phyloP scores from a whole-genome alignment of 1,140 invertebrate species.

The Ooceraea biroi region DNA sequence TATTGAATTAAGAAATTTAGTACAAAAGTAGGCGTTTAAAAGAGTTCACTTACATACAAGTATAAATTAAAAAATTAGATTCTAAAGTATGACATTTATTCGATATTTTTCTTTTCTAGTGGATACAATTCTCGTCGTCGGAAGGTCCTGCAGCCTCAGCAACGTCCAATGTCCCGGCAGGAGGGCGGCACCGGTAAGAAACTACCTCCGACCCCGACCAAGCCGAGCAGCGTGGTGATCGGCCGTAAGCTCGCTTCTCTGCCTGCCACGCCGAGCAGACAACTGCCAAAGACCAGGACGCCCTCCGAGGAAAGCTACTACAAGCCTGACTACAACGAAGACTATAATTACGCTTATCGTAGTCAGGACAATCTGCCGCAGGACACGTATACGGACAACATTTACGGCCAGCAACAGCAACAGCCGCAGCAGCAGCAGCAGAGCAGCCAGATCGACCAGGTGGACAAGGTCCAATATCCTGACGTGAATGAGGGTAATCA shows the following conservation, averaged over 20 bases:
- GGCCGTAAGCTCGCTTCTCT: conserved; percentile 84
- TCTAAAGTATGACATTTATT: neutral
- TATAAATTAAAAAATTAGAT: no score
- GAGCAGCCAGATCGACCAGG: neutral
- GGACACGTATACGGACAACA: conserved; percentile 79
- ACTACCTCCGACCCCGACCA: conserved; percentile 84
- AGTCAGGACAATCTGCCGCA: conserved; percentile 88
- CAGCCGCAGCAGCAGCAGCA: conserved; percentile 26
- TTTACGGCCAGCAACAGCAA: conserved; percentile 77
- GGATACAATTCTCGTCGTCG: conserved; percentile 76
- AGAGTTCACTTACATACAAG: no score
- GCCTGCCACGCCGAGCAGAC: conserved; percentile 87
- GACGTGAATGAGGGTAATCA: conserved; percentile 75
- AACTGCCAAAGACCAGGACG: conserved; percentile 85
- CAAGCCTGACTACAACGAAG: conserved; percentile 88
- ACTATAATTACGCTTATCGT: conserved; percentile 90
- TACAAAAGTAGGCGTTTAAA: no score
- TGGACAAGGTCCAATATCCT: conserved; percentile 56
- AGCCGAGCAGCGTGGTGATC: conserved; percentile 81
- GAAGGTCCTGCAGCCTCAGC: conserved; percentile 79
- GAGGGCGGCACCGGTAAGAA: conserved; percentile 83
- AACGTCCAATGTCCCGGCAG: conserved; percentile 78
- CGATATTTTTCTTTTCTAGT: conserved; percentile 63
- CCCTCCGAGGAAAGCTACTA: conserved; percentile 85
- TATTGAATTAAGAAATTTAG: no score